phyloP scores from a whole-genome alignment of 2,797 vertebrate genomes.

The Macroramphosus scolopax region DNA sequence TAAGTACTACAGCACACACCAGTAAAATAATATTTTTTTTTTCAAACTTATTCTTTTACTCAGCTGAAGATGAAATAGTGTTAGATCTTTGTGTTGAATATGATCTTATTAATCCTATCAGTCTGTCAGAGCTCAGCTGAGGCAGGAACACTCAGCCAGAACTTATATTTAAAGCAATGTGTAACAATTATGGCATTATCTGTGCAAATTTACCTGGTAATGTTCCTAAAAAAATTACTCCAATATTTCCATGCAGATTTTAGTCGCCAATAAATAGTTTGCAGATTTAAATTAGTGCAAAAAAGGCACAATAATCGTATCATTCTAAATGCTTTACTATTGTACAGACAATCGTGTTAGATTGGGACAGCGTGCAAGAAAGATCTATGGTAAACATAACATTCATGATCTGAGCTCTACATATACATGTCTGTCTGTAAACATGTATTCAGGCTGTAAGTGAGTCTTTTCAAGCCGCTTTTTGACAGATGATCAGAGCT shows the following conservation, averaged over 20 bases:
- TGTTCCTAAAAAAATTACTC: too few species aligned
- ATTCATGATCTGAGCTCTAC: constrained; percentile 9
- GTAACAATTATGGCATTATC: constrained; percentile 3
- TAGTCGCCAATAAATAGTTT: too few species aligned
- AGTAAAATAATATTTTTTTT: background rate
- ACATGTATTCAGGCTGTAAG: constrained; percentile 40
- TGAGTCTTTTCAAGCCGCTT: constrained; percentile 25
- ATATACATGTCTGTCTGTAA: constrained; percentile 49
- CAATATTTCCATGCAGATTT: too few species aligned
- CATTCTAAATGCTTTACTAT: too few species aligned
- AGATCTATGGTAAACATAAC: background rate
- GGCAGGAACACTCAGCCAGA: background rate
- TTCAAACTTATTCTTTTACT: background rate
- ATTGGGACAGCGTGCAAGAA: constrained; percentile 41
- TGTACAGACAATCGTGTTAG: constrained; percentile 40
- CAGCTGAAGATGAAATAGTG: background rate
- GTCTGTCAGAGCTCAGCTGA: constrained; percentile 4
- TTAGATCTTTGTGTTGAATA: background rate
- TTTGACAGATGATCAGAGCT: too few species aligned
- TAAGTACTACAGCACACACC: background rate
- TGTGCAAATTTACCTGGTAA: background rate
- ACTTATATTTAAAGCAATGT: constrained; percentile 18
- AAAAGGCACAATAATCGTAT: too few species aligned
- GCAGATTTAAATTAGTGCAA: background rate
- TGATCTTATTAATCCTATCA: constrained; percentile 6